Evolutionary conservation across 2,888 invertebrate species (phyloP).

Genomic region (Kuschelorhynchus macadamiae): DNA sequence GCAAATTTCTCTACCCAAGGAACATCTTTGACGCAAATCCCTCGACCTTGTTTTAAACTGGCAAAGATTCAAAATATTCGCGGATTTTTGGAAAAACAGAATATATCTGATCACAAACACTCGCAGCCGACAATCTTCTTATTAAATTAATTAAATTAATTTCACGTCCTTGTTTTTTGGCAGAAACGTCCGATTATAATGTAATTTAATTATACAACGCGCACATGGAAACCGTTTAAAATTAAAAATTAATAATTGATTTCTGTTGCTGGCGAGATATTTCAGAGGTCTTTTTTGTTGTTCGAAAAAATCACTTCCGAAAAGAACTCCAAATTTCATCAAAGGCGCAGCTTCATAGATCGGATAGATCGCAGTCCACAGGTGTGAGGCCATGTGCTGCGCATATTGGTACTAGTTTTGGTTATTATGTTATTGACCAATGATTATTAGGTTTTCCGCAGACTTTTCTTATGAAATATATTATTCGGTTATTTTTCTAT

Average conservation of each 20-base stretch:
- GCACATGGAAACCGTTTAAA: constrained; percentile 42
- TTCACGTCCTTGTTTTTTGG: constrained; percentile 19
- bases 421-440: constrained; percentile 47
- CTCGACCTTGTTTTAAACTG: constrained; percentile 38
- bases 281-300: constrained; percentile 11
- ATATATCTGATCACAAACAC: too few species aligned
- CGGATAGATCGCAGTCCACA: constrained; percentile 26
- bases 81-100: constrained; percentile 21
- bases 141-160: too few species aligned
- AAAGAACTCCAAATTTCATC: constrained; percentile 41
- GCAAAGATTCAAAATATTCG: constrained; percentile 43
- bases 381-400: constrained; percentile 39
- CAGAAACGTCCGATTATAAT: constrained; percentile 50
- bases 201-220: constrained; percentile 30
- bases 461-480: constrained; percentile 27
- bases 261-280: constrained; percentile 8
- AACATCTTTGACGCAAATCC: constrained; percentile 60
- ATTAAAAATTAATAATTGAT: neutral
- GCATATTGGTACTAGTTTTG: constrained; percentile 44
- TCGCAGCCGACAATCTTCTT: constrained; percentile 47
- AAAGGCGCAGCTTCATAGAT: constrained; percentile 31
- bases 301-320: constrained; percentile 15
- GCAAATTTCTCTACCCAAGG: constrained; percentile 64
- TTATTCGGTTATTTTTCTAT: too few species aligned
- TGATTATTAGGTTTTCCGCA: constrained; percentile 33